phyloP scores from a whole-genome alignment of 2,797 vertebrate species.

The Falco novaeseelandiae region DNA sequence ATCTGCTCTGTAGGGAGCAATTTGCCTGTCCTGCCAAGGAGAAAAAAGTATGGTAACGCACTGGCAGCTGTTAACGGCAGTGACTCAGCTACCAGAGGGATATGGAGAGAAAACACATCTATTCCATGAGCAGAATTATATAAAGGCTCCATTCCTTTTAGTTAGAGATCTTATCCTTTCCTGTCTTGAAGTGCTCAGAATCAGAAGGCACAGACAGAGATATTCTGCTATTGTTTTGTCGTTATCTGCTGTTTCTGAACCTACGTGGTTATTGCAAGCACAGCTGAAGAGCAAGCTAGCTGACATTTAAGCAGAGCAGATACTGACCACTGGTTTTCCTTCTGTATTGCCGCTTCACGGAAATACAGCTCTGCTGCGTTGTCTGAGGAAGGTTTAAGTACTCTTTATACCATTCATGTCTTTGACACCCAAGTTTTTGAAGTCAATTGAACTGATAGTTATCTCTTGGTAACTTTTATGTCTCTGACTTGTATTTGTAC shows the following conservation, averaged over 20 bases:
- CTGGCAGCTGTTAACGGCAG: constrained; percentile 62
- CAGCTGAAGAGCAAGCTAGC: neutral
- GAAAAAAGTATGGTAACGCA: constrained; percentile 36
- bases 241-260: neutral
- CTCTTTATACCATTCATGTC: neutral
- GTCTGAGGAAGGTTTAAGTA: constrained; percentile 43
- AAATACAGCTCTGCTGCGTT: neutral
- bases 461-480: constrained; percentile 21
- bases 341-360: neutral
- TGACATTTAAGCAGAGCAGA: neutral
- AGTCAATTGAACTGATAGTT: constrained; percentile 25
- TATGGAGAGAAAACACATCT: neutral
- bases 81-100: constrained; percentile 44
- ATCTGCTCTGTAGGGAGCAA: constrained; percentile 56
- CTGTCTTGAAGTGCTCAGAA: neutral
- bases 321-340: neutral
- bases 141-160: neutral
- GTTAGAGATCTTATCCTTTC: neutral
- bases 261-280: neutral
- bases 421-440: neutral
- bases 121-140: constrained; percentile 26
- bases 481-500: constrained; percentile 42
- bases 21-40: constrained; percentile 62
- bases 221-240: neutral
- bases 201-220: neutral